Conservation (phyloP, 1,140 invertebrate species). For the Cherax quadricarinatus region DNA sequence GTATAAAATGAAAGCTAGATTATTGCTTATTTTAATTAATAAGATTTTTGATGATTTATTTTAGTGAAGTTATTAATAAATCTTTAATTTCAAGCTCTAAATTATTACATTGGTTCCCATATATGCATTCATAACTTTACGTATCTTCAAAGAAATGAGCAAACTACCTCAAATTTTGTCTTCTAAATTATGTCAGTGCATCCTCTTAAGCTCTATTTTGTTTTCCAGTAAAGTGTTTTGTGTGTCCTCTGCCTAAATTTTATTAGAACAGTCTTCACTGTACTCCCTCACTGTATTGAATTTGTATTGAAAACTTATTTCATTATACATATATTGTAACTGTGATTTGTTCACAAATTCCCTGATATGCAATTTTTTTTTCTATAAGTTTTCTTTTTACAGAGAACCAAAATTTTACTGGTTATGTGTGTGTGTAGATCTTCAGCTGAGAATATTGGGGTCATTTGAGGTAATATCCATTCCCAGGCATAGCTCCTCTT, state of each 20-base stretch:
- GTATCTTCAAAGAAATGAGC: not conserved
- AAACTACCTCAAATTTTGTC: not conserved
- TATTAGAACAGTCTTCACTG: not conserved
- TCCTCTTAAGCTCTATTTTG: slow-evolving; percentile 12
- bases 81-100: not conserved
- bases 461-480: not conserved
- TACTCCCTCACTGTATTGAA: not conserved
- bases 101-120: not conserved
- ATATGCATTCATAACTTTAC: not conserved
- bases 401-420: not conserved
- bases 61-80: not conserved
- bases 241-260: not conserved
- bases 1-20: not conserved
- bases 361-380: not conserved
- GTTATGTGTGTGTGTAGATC: not conserved
- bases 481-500: not conserved
- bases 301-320: not conserved
- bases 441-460: not conserved
- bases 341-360: not conserved
- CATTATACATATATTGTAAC: not conserved
- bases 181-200: not conserved
- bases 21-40: too few relatives aligned
- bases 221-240: not conserved
- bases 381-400: not conserved
- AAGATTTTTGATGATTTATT: not conserved